Conservation (phyloP, 2,888 invertebrate species). For the Lasiommata megera region DNA sequence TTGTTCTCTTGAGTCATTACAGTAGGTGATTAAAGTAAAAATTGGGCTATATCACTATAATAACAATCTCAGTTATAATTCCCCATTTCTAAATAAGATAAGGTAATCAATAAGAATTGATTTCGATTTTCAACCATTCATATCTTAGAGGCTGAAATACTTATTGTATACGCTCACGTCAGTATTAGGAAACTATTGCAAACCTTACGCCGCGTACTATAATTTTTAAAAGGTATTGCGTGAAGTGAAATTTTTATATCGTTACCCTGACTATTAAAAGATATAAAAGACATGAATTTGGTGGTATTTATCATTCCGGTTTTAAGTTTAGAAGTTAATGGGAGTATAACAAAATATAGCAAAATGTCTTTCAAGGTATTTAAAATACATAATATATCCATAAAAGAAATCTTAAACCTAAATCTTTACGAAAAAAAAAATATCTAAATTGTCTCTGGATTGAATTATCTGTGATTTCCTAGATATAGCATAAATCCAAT, state of each 20-base stretch:
- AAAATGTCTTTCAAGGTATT: slow-evolving; percentile 27
- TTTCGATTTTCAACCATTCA: neutral
- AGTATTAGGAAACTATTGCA: slow-evolving; percentile 26
- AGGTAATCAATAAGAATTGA: neutral
- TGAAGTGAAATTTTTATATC: slow-evolving; percentile 40
- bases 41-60: too few relatives aligned
- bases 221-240: slow-evolving; percentile 24
- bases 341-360: slow-evolving; percentile 11
- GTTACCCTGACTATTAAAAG: slow-evolving; percentile 37
- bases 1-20: too few relatives aligned
- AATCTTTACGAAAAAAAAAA: too few relatives aligned
- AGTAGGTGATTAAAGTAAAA: too few relatives aligned
- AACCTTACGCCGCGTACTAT: slow-evolving; percentile 12
- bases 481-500: neutral
- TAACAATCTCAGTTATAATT: too few relatives aligned
- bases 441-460: too few relatives aligned
- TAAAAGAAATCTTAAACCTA: too few relatives aligned
- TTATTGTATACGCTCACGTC: slow-evolving; percentile 14
- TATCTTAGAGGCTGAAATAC: neutral
- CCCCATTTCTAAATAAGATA: too few relatives aligned
- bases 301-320: slow-evolving; percentile 40
- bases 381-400: neutral
- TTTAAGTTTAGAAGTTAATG: slow-evolving; percentile 29
- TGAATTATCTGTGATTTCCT: too few relatives aligned
- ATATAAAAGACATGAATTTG: slow-evolving; percentile 47